These are phyloP conservation scores for Scaptomyza tumidula DNA, from an alignment of 2,888 invertebrate species.

Conservation along the genomic window DNA sequence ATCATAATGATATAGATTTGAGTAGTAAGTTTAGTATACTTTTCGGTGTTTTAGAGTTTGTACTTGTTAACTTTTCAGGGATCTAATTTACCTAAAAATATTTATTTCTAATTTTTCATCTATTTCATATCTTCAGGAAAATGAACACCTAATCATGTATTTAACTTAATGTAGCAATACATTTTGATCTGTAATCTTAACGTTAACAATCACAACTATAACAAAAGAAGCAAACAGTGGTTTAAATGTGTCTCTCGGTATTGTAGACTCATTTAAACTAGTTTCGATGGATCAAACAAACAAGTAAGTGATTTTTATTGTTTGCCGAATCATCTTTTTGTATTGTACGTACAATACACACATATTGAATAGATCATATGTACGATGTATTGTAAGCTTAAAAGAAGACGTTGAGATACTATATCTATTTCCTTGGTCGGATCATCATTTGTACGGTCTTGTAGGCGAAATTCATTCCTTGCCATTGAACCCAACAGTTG, in stretches of 20 bases:
- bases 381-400: slow-evolving; percentile 7
- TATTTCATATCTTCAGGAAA: neutral
- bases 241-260: slow-evolving; percentile 8
- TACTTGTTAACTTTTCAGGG: too few species aligned
- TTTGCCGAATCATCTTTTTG: slow-evolving; percentile 39
- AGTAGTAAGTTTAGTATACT: slow-evolving; percentile 34
- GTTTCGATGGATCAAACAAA: slow-evolving; percentile 29
- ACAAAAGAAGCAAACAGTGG: neutral
- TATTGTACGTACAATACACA: neutral
- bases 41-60: slow-evolving; percentile 31
- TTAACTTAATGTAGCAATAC: neutral
- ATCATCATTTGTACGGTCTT: slow-evolving; percentile 88
- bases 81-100: neutral
- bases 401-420: neutral
- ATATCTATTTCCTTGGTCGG: slow-evolving; percentile 83
- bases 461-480: slow-evolving; percentile 80
- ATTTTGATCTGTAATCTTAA: neutral
- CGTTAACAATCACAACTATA: neutral
- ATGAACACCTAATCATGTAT: neutral
- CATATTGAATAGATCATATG: slow-evolving; percentile 31
- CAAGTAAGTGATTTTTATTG: slow-evolving; percentile 26
- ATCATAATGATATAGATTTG: neutral
- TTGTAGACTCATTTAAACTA: slow-evolving; percentile 37
- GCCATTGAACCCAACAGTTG: slow-evolving; percentile 85
- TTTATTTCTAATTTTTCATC: too few species aligned